Base-by-base conservation (phyloP, 2,888 invertebrate species). In the Geophilus truncorum region DNA sequence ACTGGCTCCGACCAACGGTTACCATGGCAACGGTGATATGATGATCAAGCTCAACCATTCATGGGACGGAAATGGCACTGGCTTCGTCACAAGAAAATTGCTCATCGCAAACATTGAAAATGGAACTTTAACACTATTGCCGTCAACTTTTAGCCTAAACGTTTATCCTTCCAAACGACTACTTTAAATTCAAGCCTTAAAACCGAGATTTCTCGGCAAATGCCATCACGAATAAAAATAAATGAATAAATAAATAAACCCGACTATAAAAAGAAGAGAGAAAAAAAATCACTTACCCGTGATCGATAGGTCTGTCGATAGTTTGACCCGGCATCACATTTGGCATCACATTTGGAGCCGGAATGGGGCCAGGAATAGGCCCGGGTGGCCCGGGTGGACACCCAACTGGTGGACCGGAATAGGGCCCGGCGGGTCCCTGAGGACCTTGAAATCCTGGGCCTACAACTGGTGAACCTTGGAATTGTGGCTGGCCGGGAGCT, bases 361-460 rank as follows among this genome's bases (percentile, higher is more conserved):
- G 90, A 15, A 91, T 91, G 12, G 92, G 92, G 36, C 91, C 92
- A 84, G 91, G 92, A 0, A 92, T 92, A 77, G 92, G 92, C 80
- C 92, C 91, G 1, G 92, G 91, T 80, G 92, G 92, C 89, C 92
- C 91, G 18, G 91, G 91, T 85, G 92, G 92, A 83, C 90, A 92
- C 80, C 91, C 91, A 9, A 91, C 91, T 28, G 77, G 80, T 28
- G 78, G 79, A 6, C 82, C 82, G n/a, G 79, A 21, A 45, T 80
- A 81, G 10, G 25, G 57, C 15, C 81, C 78, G 10, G 76, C 21
- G 7, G 70, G 70, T 23, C 62, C 79, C 6, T 80, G 75, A n/a
- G 82, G 82, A 21, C 81, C 81, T 30, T 81, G 81, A 57, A 81
- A 81, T n/a, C 80, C 79, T 34, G 82, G 82, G 10, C 76, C 81